Evolutionary conservation across 2,113 vertebrate species (phyloP).

Genomic region (Heterotis niloticus): DNA sequence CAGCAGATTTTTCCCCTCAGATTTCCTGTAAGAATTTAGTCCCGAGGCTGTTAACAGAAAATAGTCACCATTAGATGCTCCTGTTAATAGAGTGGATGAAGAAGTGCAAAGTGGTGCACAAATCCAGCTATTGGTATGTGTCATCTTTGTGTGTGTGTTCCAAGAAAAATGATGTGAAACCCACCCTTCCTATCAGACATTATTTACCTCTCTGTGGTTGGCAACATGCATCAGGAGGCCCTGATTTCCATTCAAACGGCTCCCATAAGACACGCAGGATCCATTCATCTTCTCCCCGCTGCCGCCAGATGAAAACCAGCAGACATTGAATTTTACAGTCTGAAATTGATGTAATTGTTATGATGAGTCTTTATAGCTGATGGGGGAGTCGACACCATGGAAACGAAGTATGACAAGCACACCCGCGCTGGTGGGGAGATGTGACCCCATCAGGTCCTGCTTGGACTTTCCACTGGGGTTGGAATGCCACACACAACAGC

Average conservation of each 20-base stretch:
- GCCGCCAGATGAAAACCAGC: slow-evolving; percentile 8
- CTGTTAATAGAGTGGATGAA: too few species aligned
- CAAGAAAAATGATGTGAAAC: slow-evolving; percentile 11
- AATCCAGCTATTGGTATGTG: too few species aligned
- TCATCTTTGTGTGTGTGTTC: background rate
- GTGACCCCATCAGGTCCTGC: too few species aligned
- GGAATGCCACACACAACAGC: too few species aligned
- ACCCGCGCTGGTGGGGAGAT: background rate
- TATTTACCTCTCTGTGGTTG: slow-evolving; percentile 8
- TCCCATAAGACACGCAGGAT: background rate
- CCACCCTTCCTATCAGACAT: background rate
- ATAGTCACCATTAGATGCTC: too few species aligned
- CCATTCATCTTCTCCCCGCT: slow-evolving; percentile 4
- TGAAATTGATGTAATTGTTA: slow-evolving; percentile 19
- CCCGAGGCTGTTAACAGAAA: too few species aligned
- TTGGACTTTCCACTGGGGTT: background rate
- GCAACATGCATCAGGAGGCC: slow-evolving; percentile 4
- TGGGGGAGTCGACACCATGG: slow-evolving; percentile 1
- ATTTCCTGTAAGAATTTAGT: too few species aligned
- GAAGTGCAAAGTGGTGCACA: too few species aligned
- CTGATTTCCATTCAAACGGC: slow-evolving; percentile 6
- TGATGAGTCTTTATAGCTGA: slow-evolving; percentile 16
- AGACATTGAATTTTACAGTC: slow-evolving; percentile 3
- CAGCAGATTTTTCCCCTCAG: too few species aligned
- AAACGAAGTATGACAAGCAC: slow-evolving; percentile 7